A percentile compares a stretch with the other conserved stretches of the same genome.
Evolutionary conservation across 2,888 invertebrate genomes (phyloP).

Genomic region (Pherbina coryleti): DNA sequence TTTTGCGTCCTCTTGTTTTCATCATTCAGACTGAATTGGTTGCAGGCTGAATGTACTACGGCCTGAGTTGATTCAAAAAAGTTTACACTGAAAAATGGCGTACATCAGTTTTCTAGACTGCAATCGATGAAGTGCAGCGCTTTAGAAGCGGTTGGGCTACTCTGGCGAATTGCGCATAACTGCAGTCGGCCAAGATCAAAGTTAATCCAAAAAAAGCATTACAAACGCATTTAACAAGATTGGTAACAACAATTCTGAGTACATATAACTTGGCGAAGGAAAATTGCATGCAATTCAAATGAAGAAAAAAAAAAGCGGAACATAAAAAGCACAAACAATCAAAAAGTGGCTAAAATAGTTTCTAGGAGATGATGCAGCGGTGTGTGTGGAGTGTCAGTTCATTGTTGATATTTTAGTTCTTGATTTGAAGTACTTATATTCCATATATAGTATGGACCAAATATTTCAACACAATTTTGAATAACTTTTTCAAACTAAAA

Average conservation of each 20-base stretch:
- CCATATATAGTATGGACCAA: too few relatives aligned
- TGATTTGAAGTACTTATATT: too few relatives aligned
- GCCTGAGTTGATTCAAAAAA: not conserved
- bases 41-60: not conserved
- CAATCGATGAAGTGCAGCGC: slow-evolving; percentile 22
- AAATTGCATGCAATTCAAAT: slow-evolving; percentile 36
- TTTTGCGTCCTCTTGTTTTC: not conserved
- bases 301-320: not conserved
- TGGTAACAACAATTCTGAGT: slow-evolving; percentile 17
- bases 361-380: not conserved
- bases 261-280: slow-evolving; percentile 13
- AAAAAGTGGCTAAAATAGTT: not conserved
- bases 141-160: not conserved
- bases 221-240: slow-evolving; percentile 20
- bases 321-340: not conserved
- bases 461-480: too few relatives aligned
- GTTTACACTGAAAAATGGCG: slow-evolving; percentile 27
- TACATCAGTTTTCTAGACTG: slow-evolving; percentile 30
- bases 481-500: too few relatives aligned
- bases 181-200: slow-evolving; percentile 28
- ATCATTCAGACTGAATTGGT: not conserved
- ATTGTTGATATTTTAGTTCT: too few relatives aligned
- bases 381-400: not conserved
- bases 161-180: not conserved
- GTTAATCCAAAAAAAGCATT: slow-evolving; percentile 16